Percentiles rank a stretch among this genome's conserved stretches.
phyloP scores from a whole-genome alignment of 2,888 invertebrate genomes.

The Pollenia angustigena region DNA sequence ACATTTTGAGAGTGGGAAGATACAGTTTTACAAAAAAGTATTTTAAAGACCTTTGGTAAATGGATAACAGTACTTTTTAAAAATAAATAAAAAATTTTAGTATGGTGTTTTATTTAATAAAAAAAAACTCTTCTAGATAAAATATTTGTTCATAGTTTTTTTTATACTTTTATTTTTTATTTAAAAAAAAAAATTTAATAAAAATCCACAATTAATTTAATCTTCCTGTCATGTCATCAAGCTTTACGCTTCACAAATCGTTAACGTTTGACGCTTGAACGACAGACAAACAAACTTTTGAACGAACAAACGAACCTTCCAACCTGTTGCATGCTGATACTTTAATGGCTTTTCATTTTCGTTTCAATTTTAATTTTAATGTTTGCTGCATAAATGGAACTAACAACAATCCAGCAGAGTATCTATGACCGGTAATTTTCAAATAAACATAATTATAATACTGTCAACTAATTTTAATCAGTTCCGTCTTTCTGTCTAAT shows the following conservation, averaged over 20 bases:
- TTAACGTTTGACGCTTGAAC: conserved; percentile 57
- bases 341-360: conserved; percentile 29
- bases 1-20: too few relatives aligned
- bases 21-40: too few relatives aligned
- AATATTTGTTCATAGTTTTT: too few relatives aligned
- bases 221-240: conserved; percentile 50
- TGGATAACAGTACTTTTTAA: too few relatives aligned
- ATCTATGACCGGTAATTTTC: conserved; percentile 63
- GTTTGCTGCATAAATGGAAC: background rate
- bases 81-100: too few relatives aligned
- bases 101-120: too few relatives aligned
- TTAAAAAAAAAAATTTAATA: background rate
- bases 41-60: too few relatives aligned
- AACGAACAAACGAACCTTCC: background rate
- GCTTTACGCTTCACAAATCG: conserved; percentile 56
- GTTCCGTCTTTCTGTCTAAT: conserved; percentile 75
- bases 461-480: conserved; percentile 75
- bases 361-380: conserved; percentile 4
- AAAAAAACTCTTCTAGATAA: too few relatives aligned
- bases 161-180: too few relatives aligned
- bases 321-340: conserved; percentile 64
- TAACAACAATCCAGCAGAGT: background rate
- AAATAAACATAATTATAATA: conserved; percentile 71
- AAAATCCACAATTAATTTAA: conserved; percentile 33
- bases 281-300: background rate